A percentile compares a stretch with the other conserved stretches of the same genome.
Conservation (phyloP, 2,888 invertebrate genomes). For the Cactoblastis cactorum region DNA sequence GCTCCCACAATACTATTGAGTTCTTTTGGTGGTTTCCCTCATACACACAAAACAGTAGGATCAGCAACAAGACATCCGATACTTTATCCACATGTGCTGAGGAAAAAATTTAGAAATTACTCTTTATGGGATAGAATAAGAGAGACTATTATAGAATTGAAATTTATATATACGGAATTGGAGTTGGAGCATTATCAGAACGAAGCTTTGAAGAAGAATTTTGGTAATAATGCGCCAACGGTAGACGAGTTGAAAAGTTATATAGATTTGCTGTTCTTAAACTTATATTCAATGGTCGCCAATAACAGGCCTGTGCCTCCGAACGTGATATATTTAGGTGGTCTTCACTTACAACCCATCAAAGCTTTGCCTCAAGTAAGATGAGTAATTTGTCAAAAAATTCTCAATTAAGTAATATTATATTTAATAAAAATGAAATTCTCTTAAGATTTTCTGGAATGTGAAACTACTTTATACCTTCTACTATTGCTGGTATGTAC, state of each 20-base stretch:
- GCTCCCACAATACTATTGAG: slow-evolving; percentile 23
- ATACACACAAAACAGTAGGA: slow-evolving; percentile 20
- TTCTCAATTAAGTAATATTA: too few species aligned
- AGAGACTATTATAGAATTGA: slow-evolving; percentile 25
- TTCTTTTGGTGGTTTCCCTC: slow-evolving; percentile 19
- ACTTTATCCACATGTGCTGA: slow-evolving; percentile 17
- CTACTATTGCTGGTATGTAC: too few species aligned
- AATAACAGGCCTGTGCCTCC: slow-evolving; percentile 40
- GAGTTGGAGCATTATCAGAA: slow-evolving; percentile 23
- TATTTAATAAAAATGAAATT: too few species aligned
- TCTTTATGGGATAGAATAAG: slow-evolving; percentile 21
- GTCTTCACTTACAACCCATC: slow-evolving; percentile 29
- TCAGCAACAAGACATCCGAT: slow-evolving; percentile 19
- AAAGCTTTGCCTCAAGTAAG: slow-evolving; percentile 35
- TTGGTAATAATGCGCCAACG: slow-evolving; percentile 30
- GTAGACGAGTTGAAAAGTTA: slow-evolving; percentile 29
- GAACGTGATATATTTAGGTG: slow-evolving; percentile 33
- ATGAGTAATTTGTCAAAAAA: not conserved
- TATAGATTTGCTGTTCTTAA: slow-evolving; percentile 35
- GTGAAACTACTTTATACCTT: too few species aligned
- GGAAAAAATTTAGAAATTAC: slow-evolving; percentile 16
- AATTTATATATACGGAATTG: slow-evolving; percentile 15
- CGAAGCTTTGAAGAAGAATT: slow-evolving; percentile 25
- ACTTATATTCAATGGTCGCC: slow-evolving; percentile 31
- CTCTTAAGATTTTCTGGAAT: too few species aligned